Evolutionary conservation across 2,113 vertebrate genomes (phyloP), one percentile per base, ranked within the genome.

Genomic region (Lepisosteus osseus): DNA sequence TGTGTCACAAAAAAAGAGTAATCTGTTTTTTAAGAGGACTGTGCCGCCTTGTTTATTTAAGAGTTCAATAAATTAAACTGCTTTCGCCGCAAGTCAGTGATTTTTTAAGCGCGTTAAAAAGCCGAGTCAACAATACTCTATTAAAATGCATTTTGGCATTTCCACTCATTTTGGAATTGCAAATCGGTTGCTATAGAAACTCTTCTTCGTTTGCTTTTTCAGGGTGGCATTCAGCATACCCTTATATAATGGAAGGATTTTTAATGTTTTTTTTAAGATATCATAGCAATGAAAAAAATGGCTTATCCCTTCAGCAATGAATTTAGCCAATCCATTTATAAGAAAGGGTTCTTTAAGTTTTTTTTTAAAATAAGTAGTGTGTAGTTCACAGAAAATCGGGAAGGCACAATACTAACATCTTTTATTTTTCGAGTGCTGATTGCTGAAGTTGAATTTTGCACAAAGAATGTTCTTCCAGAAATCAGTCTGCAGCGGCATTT

Each of bases 61-160:
- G 70, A 71, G 76, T 79, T 76, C 70, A 74, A 65, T 86, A 76
- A 68, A 79, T 81, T 73, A 74, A 59, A 69, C 79, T 82, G 75
- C 61, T 74, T 69, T 79, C 71, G 81, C 74, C 85, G 81, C 82
- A 67, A 73, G 56, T 75, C 80, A 74, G 69, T 67, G 42, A 74
- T 79, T 72, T 78, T 68, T 79, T 62, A 79, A 77, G 70, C 47
- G 65, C 69, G 76, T 73, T 83, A 65, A 78, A 83, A 83, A 84
- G 77, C 79, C 44, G 71, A 75, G 78, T 88, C 80, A 85, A 87
- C 80, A 89, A 77, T 57, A 64, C 47, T 82, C 78, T 85, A 77
- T 85, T 87, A 82, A 83, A 84, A 86, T 77, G 75, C 78, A 76
- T 82, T 83, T 84, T 78, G 79, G 80, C 82, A 72, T 75, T 84